A percentile compares a stretch with the other conserved stretches of the same genome.
These are phyloP conservation scores for Tachycineta bicolor DNA, from an alignment of 2,113 vertebrate species.

Conservation along the genomic window DNA sequence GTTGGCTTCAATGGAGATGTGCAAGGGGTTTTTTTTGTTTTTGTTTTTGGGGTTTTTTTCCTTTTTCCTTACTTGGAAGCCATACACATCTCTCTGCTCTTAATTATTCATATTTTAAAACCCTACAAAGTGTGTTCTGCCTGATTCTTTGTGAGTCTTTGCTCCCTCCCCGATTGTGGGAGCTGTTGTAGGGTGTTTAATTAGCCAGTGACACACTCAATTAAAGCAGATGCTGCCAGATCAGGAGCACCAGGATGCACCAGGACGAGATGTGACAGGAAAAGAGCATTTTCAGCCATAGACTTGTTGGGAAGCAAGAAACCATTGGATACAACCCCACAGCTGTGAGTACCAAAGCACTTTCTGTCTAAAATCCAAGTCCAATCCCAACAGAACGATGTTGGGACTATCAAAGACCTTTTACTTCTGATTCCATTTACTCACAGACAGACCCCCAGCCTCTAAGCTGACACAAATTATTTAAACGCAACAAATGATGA, in stretches of 20 bases:
- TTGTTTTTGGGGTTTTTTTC: background rate
- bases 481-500: conserved; percentile 6
- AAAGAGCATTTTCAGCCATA: background rate
- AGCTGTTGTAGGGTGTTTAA: background rate
- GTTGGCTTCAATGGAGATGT: conserved; percentile 30
- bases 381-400: background rate
- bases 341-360: background rate
- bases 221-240: background rate
- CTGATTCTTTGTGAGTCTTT: background rate
- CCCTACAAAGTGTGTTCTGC: background rate
- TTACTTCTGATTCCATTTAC: background rate
- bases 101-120: conserved; percentile 24
- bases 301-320: background rate
- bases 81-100: background rate
- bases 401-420: background rate
- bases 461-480: background rate
- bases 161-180: background rate
- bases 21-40: background rate
- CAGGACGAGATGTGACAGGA: background rate
- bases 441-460: background rate
- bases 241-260: background rate
- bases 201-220: background rate
- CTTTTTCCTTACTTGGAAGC: conserved; percentile 3
- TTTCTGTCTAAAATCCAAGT: background rate
- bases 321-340: background rate